A percentile compares a stretch with the other conserved stretches of the same genome.
phyloP scores from a whole-genome alignment of 2,113 vertebrate genomes.

The Hemiscyllium ocellatum region DNA sequence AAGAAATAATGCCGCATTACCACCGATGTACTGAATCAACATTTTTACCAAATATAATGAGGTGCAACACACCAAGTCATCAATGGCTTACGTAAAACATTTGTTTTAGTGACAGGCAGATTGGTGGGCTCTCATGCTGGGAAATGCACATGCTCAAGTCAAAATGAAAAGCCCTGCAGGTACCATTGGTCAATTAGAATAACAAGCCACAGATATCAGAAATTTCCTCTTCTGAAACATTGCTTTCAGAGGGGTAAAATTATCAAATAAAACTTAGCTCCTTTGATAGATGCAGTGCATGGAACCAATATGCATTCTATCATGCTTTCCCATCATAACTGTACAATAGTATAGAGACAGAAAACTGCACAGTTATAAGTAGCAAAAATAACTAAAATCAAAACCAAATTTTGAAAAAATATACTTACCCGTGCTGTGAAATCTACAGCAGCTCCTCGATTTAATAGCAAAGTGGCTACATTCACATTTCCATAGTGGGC shows the following conservation, averaged over 20 bases:
- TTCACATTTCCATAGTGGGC: constrained; percentile 97
- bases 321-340: neutral
- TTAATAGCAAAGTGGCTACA: constrained; percentile 87
- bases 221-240: neutral
- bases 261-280: neutral
- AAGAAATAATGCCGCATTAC: too few relatives aligned
- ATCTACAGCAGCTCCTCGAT: constrained; percentile 90
- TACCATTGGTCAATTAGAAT: neutral
- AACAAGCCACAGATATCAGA: neutral
- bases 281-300: neutral
- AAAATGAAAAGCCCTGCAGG: neutral
- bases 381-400: neutral
- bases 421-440: constrained; percentile 89
- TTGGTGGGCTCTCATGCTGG: neutral
- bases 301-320: neutral
- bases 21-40: too few relatives aligned
- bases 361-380: neutral
- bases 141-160: neutral
- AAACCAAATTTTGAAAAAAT: neutral
- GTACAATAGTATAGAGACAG: neutral
- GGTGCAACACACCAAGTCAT: too few relatives aligned
- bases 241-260: neutral
- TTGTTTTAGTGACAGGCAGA: neutral
- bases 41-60: too few relatives aligned
- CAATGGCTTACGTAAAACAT: too few relatives aligned